Base-by-base conservation (phyloP, 2,797 vertebrate species). In the Tokudaia tokunoshimensis region DNA sequence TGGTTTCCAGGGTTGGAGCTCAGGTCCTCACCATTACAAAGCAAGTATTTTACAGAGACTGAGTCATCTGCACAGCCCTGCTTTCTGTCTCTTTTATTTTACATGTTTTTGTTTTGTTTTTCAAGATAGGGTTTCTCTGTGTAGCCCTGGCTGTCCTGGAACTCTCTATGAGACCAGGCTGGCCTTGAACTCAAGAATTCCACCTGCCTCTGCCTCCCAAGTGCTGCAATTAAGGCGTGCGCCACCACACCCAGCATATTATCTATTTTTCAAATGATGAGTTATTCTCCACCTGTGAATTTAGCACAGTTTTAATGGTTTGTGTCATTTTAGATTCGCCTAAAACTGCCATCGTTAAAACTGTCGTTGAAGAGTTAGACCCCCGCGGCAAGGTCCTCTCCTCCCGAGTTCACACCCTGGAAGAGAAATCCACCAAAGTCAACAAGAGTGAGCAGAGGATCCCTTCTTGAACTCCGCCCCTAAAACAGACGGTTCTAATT, bases 321-420 rank as follows among this genome's bases (percentile, higher is more conserved):
- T 50, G 9, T 94, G 76, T 95, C 80, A 4, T 95, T 96, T 85
- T 76, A 98, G 98, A 98, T 9, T 70, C 80, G 4, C 6, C 97
- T 24, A 97, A 95, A 97, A 89, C 80, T 1, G 80, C 95, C 55
- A 83, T 93, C 5, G 61, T 98, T 75, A 98, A 98, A 83, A 97
- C 97, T 55, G 89, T 98, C 15, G 91, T 98, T 6, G 98, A 98
- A 97, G 97, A 98, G 94, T n/a, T 97, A 55, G 98, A 98, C 88
- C 96, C 95, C 79, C 97, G 96, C 34, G 96, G 97, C 65, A 97
- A 96, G 92, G 94, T 94, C 50, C 89, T 96, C 19, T 96, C 92
- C 1, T 94, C 98, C 91, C 95, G 97, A 97, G 65, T 97, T 50
- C 97, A 97, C 3, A 82, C 94, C 0, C 2, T 92, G 61, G 97